These are phyloP conservation scores for Chiloscyllium punctatum DNA, from an alignment of 2,797 vertebrate species.

Conservation along the genomic window DNA sequence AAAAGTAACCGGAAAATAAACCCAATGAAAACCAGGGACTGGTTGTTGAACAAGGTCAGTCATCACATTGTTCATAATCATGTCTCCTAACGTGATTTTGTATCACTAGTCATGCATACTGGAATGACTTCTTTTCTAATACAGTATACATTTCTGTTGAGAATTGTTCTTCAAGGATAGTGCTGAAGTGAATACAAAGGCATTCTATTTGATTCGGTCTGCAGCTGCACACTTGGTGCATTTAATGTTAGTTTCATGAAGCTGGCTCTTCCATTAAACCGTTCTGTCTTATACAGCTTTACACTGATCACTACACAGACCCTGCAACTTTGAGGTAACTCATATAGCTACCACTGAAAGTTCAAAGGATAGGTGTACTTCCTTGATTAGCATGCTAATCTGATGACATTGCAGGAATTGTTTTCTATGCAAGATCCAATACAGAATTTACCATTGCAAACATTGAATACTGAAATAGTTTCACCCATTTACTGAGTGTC, in stretches of 20 bases:
- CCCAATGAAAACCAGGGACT: background rate
- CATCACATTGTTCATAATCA: background rate
- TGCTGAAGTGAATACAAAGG: background rate
- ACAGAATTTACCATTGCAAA: background rate
- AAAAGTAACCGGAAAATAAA: constrained; percentile 14
- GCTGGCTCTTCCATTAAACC: background rate
- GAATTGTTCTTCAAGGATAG: background rate
- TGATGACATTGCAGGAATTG: background rate
- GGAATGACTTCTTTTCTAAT: background rate
- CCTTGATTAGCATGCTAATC: background rate
- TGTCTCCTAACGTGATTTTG: background rate
- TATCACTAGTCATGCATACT: background rate
- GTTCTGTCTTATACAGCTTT: background rate
- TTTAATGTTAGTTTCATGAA: background rate
- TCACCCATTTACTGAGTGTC: background rate
- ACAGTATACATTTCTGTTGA: background rate
- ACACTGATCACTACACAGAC: background rate
- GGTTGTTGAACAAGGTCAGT: background rate
- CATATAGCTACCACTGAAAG: background rate
- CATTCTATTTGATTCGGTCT: background rate
- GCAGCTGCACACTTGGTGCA: background rate
- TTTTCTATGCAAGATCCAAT: background rate
- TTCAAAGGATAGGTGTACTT: background rate
- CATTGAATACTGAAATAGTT: background rate
- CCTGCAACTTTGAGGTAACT: background rate